These are phyloP conservation scores for Hypomecis punctinalis DNA, from an alignment of 2,888 invertebrate genomes.

Conservation along the genomic window DNA sequence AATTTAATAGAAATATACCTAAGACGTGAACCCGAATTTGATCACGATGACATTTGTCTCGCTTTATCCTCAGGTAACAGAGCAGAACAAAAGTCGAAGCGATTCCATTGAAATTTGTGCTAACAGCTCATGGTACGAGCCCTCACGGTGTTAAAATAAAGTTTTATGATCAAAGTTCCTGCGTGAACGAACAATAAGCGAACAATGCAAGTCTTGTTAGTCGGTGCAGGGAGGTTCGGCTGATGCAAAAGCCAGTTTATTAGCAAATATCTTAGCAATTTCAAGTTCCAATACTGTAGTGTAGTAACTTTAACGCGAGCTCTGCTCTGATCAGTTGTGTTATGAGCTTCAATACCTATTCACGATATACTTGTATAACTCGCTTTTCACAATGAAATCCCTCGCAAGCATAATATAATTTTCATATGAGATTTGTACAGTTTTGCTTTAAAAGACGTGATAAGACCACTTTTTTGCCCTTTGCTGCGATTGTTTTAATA, in stretches of 20 bases:
- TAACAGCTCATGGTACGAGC: no score
- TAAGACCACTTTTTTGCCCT: slow-evolving; percentile 35
- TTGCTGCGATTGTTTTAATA: slow-evolving; percentile 65
- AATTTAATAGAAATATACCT: slow-evolving; percentile 35
- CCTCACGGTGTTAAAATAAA: slow-evolving; percentile 57
- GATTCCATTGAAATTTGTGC: no score
- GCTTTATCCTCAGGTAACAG: no score
- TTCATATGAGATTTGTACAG: no score
- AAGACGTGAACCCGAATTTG: no score
- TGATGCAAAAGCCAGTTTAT: slow-evolving; percentile 54
- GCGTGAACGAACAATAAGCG: slow-evolving; percentile 61
- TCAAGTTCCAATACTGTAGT: slow-evolving; percentile 42
- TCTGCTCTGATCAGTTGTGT: neutral
- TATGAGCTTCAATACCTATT: neutral
- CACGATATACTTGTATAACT: neutral
- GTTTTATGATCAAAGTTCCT: slow-evolving; percentile 67
- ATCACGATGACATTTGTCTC: no score
- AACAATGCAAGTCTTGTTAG: slow-evolving; percentile 61
- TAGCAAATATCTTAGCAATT: slow-evolving; percentile 54
- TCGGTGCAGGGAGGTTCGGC: slow-evolving; percentile 50
- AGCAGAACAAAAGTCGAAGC: no score
- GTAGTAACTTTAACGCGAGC: slow-evolving; percentile 11
- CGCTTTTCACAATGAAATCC: neutral
- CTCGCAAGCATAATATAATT: no score
- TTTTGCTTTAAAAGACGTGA: neutral